Evolutionary conservation across 2,797 vertebrate genomes (phyloP), one percentile per base, ranked within the genome.

Genomic region (Acanthis flammea): DNA sequence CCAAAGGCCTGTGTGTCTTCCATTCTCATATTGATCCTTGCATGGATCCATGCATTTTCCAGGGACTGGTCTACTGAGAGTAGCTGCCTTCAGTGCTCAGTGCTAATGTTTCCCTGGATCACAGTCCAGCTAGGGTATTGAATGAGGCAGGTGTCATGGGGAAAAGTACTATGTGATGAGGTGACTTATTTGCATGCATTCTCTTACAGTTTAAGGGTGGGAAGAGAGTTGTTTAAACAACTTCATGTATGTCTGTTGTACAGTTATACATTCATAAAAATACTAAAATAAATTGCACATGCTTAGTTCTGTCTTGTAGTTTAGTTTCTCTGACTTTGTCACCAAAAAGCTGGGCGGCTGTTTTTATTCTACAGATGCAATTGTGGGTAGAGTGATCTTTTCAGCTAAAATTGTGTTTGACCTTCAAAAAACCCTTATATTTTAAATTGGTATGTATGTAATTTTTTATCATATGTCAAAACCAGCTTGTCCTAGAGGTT

Each of bases 41-140:
- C 1, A 1, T 25, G 12, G 19, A 33, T 74, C 33, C 39, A 7
- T 0, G 0, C 12, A 0, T 76, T 83, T 55, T 55, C 5, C 1
- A 5, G 63, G 53, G 60, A 21, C 25, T 45, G 27, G 7, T 35
- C 37, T 57, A 6, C 21, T 55, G 79, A 51, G 14, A 78, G 44
- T 47, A 60, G 58, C 44, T 86, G 67, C 48, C 45, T 51, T 85
- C 55, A 41, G 35, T 51, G 37, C 54, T 37, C 23, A 5, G 0
- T 53, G 41, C n/a, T 61, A 0, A 7, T 35, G 57, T 58, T 66
- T 75, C 39, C 19, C 51, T 75, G 51, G 19, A 48, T 67, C 42
- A 5, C n/a, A 57, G 23, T 65, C 54, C 44, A 14, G 33, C 58
- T 31, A 41, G 45, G 31, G 25, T 0, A 0, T 0, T 87, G 60